Evolutionary conservation across 2,797 vertebrate species (phyloP).

Genomic region (Agapornis canus): DNA sequence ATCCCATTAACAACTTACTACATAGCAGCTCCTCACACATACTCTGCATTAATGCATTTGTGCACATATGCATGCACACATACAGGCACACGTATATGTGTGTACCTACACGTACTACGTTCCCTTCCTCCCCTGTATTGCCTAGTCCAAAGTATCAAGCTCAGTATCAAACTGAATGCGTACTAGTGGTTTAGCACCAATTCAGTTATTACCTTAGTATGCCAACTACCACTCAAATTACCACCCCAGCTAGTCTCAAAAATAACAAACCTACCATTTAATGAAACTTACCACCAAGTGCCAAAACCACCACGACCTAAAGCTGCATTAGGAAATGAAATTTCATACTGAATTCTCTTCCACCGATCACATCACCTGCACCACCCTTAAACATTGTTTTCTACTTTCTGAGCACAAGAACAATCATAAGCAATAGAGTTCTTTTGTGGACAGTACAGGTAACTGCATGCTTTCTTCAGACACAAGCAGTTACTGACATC

Average conservation of each 20-base stretch:
- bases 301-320: neutral
- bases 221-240: neutral
- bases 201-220: neutral
- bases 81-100: rapidly evolving
- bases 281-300: neutral
- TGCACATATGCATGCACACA: rapidly evolving
- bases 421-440: neutral
- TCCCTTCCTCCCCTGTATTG: neutral
- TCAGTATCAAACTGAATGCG: neutral
- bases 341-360: neutral
- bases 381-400: neutral
- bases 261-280: neutral
- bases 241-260: neutral
- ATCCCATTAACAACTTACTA: neutral
- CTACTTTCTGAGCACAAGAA: neutral
- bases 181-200: neutral
- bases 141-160: neutral
- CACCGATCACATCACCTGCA: rapidly evolving
- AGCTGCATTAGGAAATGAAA: neutral
- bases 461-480: neutral
- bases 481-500: rapidly evolving
- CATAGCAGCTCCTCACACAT: neutral
- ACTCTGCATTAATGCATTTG: rapidly evolving
- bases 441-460: neutral
- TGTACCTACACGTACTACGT: neutral